Base-by-base conservation (phyloP, 2,888 invertebrate genomes). In the Sinopyrophorus schimmeli region DNA sequence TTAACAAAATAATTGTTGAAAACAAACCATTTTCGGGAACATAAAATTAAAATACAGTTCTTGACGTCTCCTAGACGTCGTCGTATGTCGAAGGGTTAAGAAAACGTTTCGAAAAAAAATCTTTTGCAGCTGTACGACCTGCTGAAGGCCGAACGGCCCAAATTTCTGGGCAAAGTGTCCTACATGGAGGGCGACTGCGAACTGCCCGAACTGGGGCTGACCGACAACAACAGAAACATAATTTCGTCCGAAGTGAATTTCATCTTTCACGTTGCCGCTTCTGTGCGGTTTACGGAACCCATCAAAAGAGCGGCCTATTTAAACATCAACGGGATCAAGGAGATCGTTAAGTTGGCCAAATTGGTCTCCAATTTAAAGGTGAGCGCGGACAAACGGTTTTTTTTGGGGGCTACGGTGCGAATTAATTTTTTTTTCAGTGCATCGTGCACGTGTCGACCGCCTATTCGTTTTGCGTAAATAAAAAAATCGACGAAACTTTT, bases 201-300 rank as follows among this genome's bases (percentile, higher is more conserved):
- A n/a, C 59, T 71, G 44, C 76, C 76, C 10, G 75, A 75, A 48
- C 66, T 83, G 26, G 82, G 80, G 21, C 63, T 82, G 32, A 74
- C 72, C 50, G 64, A 71, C 2, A 68, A 76, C 14, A 78, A 81
- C 60, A 78, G 78, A 55, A 65, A 72, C 28, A 61, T 67, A 11
- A 59, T 81, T 14, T 66, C 69, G 20, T 71, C 77, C 11, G 77
- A 84, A 57, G 81, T 86, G 24, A 73, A 77, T 37, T 74, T 86
- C 35, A 81, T 89, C 7, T 82, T 89, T 67, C 88, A 89, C 67
- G 82, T 82, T 34, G 89, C 88, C 2, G 89, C 88, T 1, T 87
- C 87, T 1, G 83, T 89, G 11, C 77, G 81, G 55, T 89, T 90
- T 65, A 85, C 88, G 64, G 88, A 88, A 64, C 79, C 78, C 32